phyloP scores from a whole-genome alignment of 2,113 vertebrate species.

The Canis aureus region DNA sequence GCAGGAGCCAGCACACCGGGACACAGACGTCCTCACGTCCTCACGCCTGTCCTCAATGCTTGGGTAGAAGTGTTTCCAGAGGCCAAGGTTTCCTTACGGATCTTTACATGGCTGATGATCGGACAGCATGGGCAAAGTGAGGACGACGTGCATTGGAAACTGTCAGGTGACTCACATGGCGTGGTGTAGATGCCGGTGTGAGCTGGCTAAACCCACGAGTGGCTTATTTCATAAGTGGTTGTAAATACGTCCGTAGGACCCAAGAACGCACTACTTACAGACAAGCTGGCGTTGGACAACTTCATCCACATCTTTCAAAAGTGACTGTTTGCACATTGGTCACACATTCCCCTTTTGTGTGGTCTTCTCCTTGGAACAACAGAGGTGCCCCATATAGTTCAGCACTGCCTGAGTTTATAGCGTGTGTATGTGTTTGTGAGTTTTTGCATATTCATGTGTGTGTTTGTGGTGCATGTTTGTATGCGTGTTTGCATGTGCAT shows the following conservation, averaged over 20 bases:
- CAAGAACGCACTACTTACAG: background rate
- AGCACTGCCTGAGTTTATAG: background rate
- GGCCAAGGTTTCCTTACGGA: background rate
- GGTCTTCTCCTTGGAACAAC: background rate
- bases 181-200: background rate
- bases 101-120: background rate
- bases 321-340: background rate
- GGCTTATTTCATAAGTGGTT: background rate
- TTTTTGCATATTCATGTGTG: background rate
- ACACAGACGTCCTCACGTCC: rapidly evolving
- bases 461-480: background rate
- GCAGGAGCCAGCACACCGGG: too few relatives aligned
- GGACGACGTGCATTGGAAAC: background rate
- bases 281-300: background rate
- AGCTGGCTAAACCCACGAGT: rapidly evolving
- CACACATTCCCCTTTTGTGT: background rate
- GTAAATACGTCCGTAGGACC: background rate
- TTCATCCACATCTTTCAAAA: background rate
- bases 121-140: background rate
- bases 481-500: background rate
- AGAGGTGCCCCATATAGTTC: background rate
- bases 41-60: background rate
- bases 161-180: background rate
- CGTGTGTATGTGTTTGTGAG: background rate
- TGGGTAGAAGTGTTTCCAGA: background rate